Conservation (phyloP, 1,140 invertebrate genomes). For the Bombus huntii region DNA sequence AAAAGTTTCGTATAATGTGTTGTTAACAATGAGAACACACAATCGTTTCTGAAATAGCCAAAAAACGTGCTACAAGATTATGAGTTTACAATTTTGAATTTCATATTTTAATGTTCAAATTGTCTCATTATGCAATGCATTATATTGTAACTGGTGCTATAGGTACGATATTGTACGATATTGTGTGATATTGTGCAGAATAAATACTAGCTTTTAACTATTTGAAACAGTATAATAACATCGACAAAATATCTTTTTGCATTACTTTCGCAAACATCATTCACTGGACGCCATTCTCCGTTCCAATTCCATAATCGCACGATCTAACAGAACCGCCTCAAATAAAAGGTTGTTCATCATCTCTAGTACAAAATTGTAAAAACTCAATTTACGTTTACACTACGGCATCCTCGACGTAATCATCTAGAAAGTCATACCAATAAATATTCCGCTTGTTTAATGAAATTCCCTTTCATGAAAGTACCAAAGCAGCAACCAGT, state of each 20-base stretch:
- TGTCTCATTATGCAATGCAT: too few relatives aligned
- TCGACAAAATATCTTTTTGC: background rate
- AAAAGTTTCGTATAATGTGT: too few relatives aligned
- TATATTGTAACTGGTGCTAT: background rate
- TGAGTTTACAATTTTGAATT: too few relatives aligned
- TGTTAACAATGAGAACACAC: too few relatives aligned
- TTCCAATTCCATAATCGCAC: background rate
- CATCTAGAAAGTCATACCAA: background rate
- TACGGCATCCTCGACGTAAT: background rate
- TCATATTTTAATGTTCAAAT: too few relatives aligned
- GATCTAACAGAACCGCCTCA: too few relatives aligned
- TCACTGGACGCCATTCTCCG: background rate
- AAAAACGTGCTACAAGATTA: too few relatives aligned
- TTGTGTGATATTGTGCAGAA: too few relatives aligned
- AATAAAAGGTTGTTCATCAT: background rate
- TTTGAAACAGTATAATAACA: background rate
- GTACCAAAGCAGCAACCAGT: background rate
- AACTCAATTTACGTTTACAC: background rate
- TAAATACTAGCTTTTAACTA: background rate
- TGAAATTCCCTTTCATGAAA: background rate
- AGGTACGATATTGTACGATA: too few relatives aligned
- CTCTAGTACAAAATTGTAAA: background rate
- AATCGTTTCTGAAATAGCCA: too few relatives aligned
- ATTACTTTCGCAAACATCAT: background rate
- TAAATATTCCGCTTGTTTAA: slow-evolving; percentile 2